These are phyloP conservation scores for Papilio dardanus DNA, from an alignment of 1,140 invertebrate genomes.

Conservation along the genomic window DNA sequence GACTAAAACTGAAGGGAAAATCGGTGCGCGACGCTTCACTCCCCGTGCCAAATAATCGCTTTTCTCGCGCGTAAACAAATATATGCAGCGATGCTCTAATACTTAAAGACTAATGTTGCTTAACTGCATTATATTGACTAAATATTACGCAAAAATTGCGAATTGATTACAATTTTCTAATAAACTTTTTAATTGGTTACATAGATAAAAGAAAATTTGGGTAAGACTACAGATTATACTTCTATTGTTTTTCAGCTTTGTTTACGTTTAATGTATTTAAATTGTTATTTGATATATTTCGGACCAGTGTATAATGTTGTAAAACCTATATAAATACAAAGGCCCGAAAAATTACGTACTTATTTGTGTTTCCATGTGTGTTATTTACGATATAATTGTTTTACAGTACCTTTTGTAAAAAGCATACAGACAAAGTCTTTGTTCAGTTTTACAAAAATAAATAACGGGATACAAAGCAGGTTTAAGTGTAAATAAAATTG, in stretches of 20 bases:
- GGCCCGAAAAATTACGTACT: too few relatives aligned
- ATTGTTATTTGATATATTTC: neutral
- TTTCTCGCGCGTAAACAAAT: slow-evolving; percentile 41
- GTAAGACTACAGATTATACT: neutral
- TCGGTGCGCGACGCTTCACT: slow-evolving; percentile 51
- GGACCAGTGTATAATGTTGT: neutral
- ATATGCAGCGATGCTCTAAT: slow-evolving; percentile 20
- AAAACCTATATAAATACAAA: neutral
- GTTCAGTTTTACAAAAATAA: neutral
- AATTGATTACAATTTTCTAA: neutral
- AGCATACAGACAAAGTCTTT: neutral
- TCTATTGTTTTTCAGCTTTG: neutral
- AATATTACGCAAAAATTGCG: neutral
- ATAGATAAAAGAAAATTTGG: neutral
- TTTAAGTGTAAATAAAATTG: slow-evolving; percentile 6
- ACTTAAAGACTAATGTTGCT: neutral
- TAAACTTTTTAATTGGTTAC: neutral
- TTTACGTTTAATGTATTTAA: neutral
- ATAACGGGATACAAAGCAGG: neutral
- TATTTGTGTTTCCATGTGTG: neutral
- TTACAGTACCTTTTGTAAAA: neutral
- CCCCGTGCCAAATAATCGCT: slow-evolving; percentile 48
- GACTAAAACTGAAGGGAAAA: slow-evolving; percentile 55
- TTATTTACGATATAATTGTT: neutral
- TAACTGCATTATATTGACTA: slow-evolving; percentile 12